Evolutionary conservation across 2,113 vertebrate genomes (phyloP).

Genomic region (Alouatta palliata): DNA sequence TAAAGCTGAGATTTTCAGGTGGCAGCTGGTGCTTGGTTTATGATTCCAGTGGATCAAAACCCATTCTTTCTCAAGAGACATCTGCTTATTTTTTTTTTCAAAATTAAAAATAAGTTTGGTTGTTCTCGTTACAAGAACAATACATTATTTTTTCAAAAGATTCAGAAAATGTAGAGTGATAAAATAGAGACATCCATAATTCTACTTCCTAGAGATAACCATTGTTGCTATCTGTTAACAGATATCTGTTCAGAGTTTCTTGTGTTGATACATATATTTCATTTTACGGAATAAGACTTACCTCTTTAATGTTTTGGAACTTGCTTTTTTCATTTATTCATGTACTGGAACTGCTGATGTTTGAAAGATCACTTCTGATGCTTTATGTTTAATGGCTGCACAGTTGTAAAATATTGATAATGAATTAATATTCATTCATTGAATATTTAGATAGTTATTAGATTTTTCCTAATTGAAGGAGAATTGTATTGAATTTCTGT

Average conservation of each 20-base stretch:
- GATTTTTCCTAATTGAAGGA: background rate
- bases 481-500: background rate
- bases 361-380: background rate
- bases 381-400: background rate
- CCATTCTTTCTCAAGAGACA: slow-evolving; percentile 33
- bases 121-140: slow-evolving; percentile 30
- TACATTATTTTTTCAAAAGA: slow-evolving; percentile 12
- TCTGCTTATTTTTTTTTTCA: slow-evolving; percentile 4
- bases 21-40: slow-evolving; percentile 53
- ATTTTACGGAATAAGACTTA: background rate
- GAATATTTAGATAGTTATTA: background rate
- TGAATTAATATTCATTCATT: background rate
- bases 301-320: background rate
- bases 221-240: background rate
- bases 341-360: background rate
- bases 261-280: background rate
- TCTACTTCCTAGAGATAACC: background rate
- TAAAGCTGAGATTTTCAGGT: slow-evolving; percentile 44
- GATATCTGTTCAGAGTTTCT: background rate
- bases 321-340: background rate
- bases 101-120: slow-evolving; percentile 49
- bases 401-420: background rate
- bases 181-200: background rate
- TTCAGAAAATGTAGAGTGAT: background rate
- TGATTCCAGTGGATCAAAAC: slow-evolving; percentile 63